Conservation (phyloP, 2,888 invertebrate species). For the Camponotus fellah region DNA sequence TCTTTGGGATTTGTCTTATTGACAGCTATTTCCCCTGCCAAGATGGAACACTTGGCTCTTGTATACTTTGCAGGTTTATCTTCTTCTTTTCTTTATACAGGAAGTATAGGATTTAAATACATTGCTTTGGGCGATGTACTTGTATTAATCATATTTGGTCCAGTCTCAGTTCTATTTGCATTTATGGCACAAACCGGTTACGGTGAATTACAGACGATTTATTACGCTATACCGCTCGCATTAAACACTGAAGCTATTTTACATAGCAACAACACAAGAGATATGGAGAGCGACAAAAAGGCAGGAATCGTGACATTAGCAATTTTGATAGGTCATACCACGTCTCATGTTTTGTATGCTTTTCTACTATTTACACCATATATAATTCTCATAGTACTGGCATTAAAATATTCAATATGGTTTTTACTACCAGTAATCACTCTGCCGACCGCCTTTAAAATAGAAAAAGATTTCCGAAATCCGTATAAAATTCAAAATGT, state of each 20-base stretch:
- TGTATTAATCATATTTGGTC: constrained; percentile 97
- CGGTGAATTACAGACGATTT: constrained; percentile 96
- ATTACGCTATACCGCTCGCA: constrained; percentile 97
- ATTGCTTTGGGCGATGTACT: constrained; percentile 97
- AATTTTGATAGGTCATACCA: constrained; percentile 96
- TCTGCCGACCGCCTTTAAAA: constrained; percentile 94
- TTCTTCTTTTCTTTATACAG: constrained; percentile 98
- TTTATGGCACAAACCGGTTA: constrained; percentile 97
- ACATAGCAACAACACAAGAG: constrained; percentile 97
- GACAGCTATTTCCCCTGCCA: constrained; percentile 94
- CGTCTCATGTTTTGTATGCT: constrained; percentile 96
- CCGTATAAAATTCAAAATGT: constrained; percentile 93
- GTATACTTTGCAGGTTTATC: constrained; percentile 98
- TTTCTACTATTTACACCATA: constrained; percentile 96
- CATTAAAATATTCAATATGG: constrained; percentile 94
- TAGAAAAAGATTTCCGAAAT: constrained; percentile 95
- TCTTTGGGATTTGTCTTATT: constrained; percentile 94
- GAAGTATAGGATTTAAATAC: constrained; percentile 98
- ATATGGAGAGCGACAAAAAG: constrained; percentile 94
- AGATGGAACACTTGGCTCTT: constrained; percentile 97
- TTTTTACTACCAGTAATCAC: constrained; percentile 96
- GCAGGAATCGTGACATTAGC: constrained; percentile 98
- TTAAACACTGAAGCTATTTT: constrained; percentile 98
- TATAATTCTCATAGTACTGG: constrained; percentile 94
- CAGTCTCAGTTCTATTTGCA: constrained; percentile 96